Evolutionary conservation across 2,113 vertebrate genomes (phyloP), one percentile per base, ranked within the genome.

Genomic region (Thunnus thynnus): DNA sequence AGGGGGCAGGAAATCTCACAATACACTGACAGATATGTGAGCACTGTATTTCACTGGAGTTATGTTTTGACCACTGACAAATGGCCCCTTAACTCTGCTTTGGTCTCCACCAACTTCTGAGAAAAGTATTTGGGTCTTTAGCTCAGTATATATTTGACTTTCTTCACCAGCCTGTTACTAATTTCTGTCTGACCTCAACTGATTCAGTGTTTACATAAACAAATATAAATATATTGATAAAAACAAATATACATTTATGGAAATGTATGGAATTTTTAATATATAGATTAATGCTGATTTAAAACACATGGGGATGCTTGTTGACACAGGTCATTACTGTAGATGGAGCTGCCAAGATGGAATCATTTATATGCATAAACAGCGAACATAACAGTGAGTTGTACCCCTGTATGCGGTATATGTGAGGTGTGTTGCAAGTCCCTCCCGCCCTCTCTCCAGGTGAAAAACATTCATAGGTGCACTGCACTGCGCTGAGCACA

Each of bases 1-100:
- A 67, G 63, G 14, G 55, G 9, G 63, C 55, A 60, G 36, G 61
- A 17, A 52, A 54, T 46, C 50, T 27, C 44, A 44, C 52, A 72
- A 30, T 0, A 30, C 12, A 30, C 17, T 30, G 20, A 57, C 27
- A 79, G 12, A 51, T 9, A 9, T 41, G 36, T 41, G 36, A 41
- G 36, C 13, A 16, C 20, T 13, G 8, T 11, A 54, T 16, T 5
- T 50, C 3, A 27, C 13, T 27, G 18, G 13, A 32, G 25, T 41
- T 32, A 47, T 17, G 25, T 44, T 48, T 57, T 3, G 5, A 62
- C 1, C 60, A 27, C 20, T 44, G 27, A 62, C 10, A 27, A 13
- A 52, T 27, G 1, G 14, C 14, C 17, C 48, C 5, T 20, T 9
- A 51, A 46, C 11, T 67, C 7, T 60, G 18, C 13, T 41, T 36